These are phyloP conservation scores for Ceratoteleas bidentatus DNA, from an alignment of 1,140 invertebrate species.

Conservation along the genomic window DNA sequence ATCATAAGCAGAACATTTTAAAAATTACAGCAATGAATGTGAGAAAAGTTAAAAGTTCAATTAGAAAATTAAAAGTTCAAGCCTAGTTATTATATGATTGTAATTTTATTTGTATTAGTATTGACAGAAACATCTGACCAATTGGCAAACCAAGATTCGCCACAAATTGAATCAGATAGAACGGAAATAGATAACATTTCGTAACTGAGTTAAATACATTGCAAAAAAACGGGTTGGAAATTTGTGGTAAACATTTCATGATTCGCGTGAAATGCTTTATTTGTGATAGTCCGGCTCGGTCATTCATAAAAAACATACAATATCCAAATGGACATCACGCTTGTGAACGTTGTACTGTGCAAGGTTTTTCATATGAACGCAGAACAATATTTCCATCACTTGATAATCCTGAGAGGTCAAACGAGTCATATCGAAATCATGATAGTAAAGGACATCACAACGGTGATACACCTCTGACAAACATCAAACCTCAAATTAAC, in stretches of 20 bases:
- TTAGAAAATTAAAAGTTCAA: too few species aligned
- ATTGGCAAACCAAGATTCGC: too few species aligned
- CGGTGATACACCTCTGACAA: constrained; percentile 25
- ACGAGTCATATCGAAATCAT: constrained; percentile 29
- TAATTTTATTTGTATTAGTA: too few species aligned
- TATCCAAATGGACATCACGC: not conserved
- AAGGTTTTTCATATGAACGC: not conserved
- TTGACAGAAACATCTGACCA: too few species aligned
- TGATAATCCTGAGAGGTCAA: constrained; percentile 13
- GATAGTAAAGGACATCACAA: constrained; percentile 34
- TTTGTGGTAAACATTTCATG: not conserved
- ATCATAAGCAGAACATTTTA: too few species aligned
- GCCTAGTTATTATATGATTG: too few species aligned
- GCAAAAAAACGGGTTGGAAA: not conserved
- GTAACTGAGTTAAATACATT: constrained; percentile 2
- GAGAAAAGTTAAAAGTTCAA: too few species aligned
- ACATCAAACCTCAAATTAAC: constrained; percentile 35
- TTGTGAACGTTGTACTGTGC: not conserved
- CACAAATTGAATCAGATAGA: too few species aligned
- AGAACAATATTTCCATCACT: not conserved
- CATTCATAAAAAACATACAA: not conserved
- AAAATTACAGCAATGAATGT: too few species aligned
- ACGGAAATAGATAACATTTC: not conserved
- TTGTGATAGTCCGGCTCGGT: not conserved
- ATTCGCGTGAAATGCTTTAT: not conserved